Conservation (phyloP, 2,888 invertebrate genomes). For the Hyposoter didymator region DNA sequence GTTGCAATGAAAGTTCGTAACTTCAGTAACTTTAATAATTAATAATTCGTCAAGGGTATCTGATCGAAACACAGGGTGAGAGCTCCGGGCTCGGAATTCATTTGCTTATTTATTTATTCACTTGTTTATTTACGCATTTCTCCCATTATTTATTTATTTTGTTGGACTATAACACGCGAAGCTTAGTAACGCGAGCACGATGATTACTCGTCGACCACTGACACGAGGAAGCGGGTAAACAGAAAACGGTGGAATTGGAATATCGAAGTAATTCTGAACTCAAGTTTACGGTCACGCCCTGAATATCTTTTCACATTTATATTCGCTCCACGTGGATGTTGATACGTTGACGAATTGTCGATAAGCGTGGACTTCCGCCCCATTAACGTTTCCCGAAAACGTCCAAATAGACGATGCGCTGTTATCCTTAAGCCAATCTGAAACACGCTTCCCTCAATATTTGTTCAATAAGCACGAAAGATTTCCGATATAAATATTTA, state of each 20-base stretch:
- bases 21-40: neutral
- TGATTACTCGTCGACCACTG: no score
- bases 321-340: neutral
- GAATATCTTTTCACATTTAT: neutral
- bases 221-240: no score
- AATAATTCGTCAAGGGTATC: neutral
- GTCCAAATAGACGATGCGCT: neutral
- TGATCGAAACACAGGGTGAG: neutral
- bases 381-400: neutral
- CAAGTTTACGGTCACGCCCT: neutral
- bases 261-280: neutral
- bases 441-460: neutral
- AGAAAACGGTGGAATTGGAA: no score
- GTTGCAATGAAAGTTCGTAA: neutral
- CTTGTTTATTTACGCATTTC: no score
- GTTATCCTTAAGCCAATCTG: conserved; percentile 18
- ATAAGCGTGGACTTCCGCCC: neutral
- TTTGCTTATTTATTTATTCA: no score
- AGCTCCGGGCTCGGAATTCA: neutral
- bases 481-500: neutral
- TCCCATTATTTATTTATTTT: no score
- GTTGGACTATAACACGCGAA: no score
- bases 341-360: neutral
- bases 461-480: neutral
- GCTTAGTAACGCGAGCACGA: no score